Evolutionary conservation across 2,888 invertebrate species (phyloP), one percentile per base, ranked within the genome.

Genomic region (Leptinotarsa juncta): DNA sequence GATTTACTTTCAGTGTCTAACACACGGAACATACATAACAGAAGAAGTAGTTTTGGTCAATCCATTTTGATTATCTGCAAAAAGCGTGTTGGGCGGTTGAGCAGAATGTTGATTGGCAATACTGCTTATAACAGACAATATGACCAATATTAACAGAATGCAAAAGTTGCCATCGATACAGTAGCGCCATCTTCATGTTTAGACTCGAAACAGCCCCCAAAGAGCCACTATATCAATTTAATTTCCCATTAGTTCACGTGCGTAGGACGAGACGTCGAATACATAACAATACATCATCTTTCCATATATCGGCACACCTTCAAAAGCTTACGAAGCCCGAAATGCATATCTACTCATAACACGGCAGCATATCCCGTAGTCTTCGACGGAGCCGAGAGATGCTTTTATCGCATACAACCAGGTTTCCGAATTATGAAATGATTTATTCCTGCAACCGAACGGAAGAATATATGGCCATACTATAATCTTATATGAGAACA

Each of bases 361-460:
- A 82, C 82, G 81, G 81, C 76, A 70, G 67, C 74, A 67, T 71
- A 74, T 74, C 84, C 83, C 82, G 78, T 81, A 82, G 78, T 82
- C 67, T 67, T 73, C 80, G 81, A 73, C 60, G 70, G 72, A 60
- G 65, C 67, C 71, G 78, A 82, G 78, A 82, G 81, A 82, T 81
- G 82, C 84, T 84, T 85, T 86, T 86, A 86, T 86, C 86, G 85
- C 85, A 80, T 80, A 81, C 81, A 82, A 77, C 84, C 86, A 86
- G 85, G 81, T 82, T 77, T 80, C 82, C 85, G 83, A 85, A 85
- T 86, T 86, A 86, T 83, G 83, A 84, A 84, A 85, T 85, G 85
- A 86, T 86, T 86, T 86, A 86, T 84, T 83, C 79, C 75, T 80
- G 81, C 83, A 86, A 86, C 85, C 85, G 84, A 85, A 84, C 82